These are phyloP conservation scores for Oxyteleia sp. DNA, from an alignment of 2,888 invertebrate genomes.

Conservation along the genomic window DNA sequence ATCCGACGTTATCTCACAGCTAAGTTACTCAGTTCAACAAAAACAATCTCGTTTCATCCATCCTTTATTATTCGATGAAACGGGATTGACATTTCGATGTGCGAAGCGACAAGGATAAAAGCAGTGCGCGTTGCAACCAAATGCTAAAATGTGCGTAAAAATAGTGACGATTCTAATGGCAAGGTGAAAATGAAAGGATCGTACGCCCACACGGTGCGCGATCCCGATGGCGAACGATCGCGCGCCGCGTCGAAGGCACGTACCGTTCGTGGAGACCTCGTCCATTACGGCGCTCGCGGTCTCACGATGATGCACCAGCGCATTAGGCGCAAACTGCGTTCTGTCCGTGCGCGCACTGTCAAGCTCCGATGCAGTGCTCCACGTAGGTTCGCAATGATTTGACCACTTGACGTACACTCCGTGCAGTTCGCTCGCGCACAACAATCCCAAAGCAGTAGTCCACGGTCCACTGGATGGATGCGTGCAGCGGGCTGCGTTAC, in stretches of 20 bases:
- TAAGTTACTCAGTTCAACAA: too few species aligned
- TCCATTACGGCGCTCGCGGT: slow-evolving; percentile 85
- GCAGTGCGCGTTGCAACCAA: too few species aligned
- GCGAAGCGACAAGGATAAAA: too few species aligned
- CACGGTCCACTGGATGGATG: slow-evolving; percentile 5
- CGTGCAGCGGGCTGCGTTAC: too few species aligned
- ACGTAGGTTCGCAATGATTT: slow-evolving; percentile 29
- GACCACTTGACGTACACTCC: slow-evolving; percentile 49
- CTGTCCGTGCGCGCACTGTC: slow-evolving; percentile 49
- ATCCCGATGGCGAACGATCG: slow-evolving; percentile 26
- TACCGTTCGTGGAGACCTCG: slow-evolving; percentile 83
- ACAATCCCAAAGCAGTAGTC: slow-evolving; percentile 47
- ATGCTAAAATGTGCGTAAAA: slow-evolving; percentile 17
- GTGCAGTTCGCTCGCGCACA: slow-evolving; percentile 12
- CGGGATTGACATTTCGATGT: too few species aligned
- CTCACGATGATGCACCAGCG: too few species aligned
- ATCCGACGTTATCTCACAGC: too few species aligned
- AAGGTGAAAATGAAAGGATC: slow-evolving; percentile 78
- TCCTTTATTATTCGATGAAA: too few species aligned
- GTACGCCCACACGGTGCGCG: slow-evolving; percentile 83
- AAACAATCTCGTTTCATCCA: slow-evolving; percentile 31
- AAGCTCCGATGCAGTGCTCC: too few species aligned
- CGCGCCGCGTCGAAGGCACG: slow-evolving; percentile 62
- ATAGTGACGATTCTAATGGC: slow-evolving; percentile 9
- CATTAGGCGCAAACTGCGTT: slow-evolving; percentile 49